These are phyloP conservation scores for Eonycteris spelaea DNA, from an alignment of 2,113 vertebrate species.

Conservation along the genomic window DNA sequence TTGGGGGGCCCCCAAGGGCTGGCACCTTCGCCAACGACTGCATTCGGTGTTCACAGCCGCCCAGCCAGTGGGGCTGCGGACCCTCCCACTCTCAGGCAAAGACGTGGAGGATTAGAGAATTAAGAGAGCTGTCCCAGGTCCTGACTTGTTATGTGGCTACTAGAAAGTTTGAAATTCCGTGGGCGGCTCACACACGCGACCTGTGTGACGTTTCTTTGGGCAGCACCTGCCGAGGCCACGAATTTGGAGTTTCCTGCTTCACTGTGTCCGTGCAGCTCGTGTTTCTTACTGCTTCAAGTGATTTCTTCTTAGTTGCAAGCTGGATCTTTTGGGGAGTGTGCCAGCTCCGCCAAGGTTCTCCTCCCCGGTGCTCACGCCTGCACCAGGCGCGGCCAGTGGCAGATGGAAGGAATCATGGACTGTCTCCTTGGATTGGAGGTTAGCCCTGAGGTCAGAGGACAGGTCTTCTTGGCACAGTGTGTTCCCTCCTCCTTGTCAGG, in stretches of 20 bases:
- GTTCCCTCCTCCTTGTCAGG: no score
- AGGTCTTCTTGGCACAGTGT: background rate
- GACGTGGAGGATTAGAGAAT: background rate
- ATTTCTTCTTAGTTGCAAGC: background rate
- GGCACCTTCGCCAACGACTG: accelerated
- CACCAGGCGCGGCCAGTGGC: background rate
- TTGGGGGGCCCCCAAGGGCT: background rate
- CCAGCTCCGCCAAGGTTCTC: no score
- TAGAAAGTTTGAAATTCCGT: background rate
- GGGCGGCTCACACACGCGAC: background rate
- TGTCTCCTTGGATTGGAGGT: accelerated
- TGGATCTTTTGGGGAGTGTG: background rate
- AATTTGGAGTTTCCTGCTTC: background rate
- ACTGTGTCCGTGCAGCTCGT: background rate
- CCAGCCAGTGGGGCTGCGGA: background rate
- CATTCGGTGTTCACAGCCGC: background rate
- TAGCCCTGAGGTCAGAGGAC: background rate
- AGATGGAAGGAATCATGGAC: background rate
- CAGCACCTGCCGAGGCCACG: accelerated
- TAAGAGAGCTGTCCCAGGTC: background rate
- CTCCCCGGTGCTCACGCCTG: no score
- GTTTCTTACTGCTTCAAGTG: background rate
- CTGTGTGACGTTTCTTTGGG: background rate
- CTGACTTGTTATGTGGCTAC: background rate
- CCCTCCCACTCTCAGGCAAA: background rate